Base-by-base conservation (phyloP, 2,113 vertebrate species). In the Danionella cerebrum region DNA sequence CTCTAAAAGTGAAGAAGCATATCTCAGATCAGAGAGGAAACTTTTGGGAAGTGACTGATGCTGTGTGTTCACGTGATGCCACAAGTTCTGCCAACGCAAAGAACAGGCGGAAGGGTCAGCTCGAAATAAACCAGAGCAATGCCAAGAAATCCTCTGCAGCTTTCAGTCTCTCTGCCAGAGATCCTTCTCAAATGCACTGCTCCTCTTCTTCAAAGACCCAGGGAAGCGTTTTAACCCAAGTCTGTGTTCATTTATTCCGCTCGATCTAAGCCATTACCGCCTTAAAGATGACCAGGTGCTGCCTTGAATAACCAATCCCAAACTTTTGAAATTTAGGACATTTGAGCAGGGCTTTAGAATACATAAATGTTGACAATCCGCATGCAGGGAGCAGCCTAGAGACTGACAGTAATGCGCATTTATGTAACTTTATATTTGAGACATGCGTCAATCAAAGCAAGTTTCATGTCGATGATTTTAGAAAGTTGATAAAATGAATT, bases 111-210 rank as follows among this genome's bases (percentile, higher is more conserved):
- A 66, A 63, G 59, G 59, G 44, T 63, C 44, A 63, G 73, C 68
- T 48, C 63, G 68, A 71, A 75, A 71, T 71, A 75, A 75, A 75
- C 68, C 19, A 36, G 18, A 14, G 41, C 55, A 50, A 24, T 42
- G 73, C 68, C 68, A 75, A 74, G 54, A 74, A 74, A 67, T 33
- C 14, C 7, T 57, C 65, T 52, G 22, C 48, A 29, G 22, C 45
- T 25, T 18, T 13, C 19, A 51, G 11, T 47, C 7, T 36, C 27
- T 41, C 54, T 59, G 54, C 25, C 2, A 69, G 55, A 60, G 57
- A 24, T 44, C 57, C 10, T 44, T 47, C 27, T 45, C 39, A 62
- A 62, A 59, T 22, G 24, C 21, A 21, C 18, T 59, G 55, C 58
- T 19, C 47, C 33, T 19, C 24, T 47, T 47, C 13, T 62, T 33